Conservation (phyloP, 1,140 invertebrate species). For the Drosophila busckii region DNA sequence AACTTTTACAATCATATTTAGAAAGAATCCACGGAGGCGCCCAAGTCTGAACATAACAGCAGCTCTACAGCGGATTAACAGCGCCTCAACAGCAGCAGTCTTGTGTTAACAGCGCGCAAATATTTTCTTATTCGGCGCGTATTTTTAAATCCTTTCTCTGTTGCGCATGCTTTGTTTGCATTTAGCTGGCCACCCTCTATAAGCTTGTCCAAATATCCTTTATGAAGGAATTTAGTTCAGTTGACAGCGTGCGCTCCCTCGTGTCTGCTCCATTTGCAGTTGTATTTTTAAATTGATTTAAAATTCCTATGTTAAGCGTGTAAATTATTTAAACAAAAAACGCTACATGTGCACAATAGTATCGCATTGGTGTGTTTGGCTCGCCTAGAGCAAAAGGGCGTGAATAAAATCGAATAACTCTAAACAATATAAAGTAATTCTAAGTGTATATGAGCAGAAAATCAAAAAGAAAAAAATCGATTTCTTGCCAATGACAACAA, state of each 20-base stretch:
- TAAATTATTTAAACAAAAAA: slow-evolving; percentile 23
- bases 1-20: slow-evolving; percentile 56
- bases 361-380: slow-evolving; percentile 4
- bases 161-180: slow-evolving; percentile 23
- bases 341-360: no score
- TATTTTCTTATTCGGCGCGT: slow-evolving; percentile 13
- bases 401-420: slow-evolving; percentile 9
- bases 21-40: slow-evolving; percentile 15
- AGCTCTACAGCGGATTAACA: no score
- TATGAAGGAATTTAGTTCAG: slow-evolving; percentile 73
- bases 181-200: background rate
- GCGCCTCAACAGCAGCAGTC: slow-evolving; percentile 1
- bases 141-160: no score
- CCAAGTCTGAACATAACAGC: no score
- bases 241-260: slow-evolving; percentile 64
- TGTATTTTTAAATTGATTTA: slow-evolving; percentile 34
- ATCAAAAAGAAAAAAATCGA: slow-evolving; percentile 61
- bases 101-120: background rate
- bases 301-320: slow-evolving; percentile 17
- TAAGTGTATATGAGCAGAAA: slow-evolving; percentile 34
- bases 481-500: slow-evolving; percentile 71
- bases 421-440: slow-evolving; percentile 2
- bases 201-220: slow-evolving; percentile 37
- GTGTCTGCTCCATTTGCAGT: slow-evolving; percentile 39
- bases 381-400: slow-evolving; percentile 2